These are phyloP conservation scores for Myotis vivesi DNA, from an alignment of 2,797 vertebrate genomes.

Conservation along the genomic window DNA sequence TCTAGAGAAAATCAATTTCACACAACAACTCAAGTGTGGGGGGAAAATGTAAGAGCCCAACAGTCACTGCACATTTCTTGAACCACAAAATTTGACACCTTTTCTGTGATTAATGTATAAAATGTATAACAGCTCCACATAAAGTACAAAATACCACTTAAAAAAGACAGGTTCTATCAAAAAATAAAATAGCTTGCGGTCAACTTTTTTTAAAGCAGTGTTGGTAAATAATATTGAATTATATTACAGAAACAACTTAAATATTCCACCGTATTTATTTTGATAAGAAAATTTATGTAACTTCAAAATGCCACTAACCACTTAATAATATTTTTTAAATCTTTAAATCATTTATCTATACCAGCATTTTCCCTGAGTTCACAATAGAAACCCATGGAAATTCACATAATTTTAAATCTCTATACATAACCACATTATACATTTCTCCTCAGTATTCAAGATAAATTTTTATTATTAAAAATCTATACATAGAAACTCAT, in stretches of 20 bases:
- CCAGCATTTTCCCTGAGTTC: neutral
- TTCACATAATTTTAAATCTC: neutral
- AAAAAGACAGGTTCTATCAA: neutral
- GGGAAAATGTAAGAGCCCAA: neutral
- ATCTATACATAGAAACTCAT: slow-evolving; percentile 22
- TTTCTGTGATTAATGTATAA: slow-evolving; percentile 34
- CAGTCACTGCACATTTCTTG: neutral
- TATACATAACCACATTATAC: neutral
- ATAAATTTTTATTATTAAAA: slow-evolving; percentile 41
- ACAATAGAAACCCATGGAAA: neutral
- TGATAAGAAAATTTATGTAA: neutral
- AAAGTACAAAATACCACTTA: slow-evolving; percentile 38
- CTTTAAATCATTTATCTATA: neutral
- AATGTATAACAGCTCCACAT: neutral
- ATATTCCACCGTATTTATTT: neutral
- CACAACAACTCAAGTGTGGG: neutral
- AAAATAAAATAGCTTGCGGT: neutral
- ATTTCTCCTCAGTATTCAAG: slow-evolving; percentile 34
- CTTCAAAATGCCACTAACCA: neutral
- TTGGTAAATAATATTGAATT: neutral
- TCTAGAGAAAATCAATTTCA: slow-evolving; percentile 54
- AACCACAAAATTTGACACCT: slow-evolving; percentile 36
- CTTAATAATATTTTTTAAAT: neutral
- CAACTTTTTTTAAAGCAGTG: neutral
- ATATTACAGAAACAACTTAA: slow-evolving; percentile 1